A percentile compares a stretch with the other conserved stretches of the same genome.
Evolutionary conservation across 2,888 invertebrate genomes (phyloP).

Genomic region (Epirrhoe tristata): DNA sequence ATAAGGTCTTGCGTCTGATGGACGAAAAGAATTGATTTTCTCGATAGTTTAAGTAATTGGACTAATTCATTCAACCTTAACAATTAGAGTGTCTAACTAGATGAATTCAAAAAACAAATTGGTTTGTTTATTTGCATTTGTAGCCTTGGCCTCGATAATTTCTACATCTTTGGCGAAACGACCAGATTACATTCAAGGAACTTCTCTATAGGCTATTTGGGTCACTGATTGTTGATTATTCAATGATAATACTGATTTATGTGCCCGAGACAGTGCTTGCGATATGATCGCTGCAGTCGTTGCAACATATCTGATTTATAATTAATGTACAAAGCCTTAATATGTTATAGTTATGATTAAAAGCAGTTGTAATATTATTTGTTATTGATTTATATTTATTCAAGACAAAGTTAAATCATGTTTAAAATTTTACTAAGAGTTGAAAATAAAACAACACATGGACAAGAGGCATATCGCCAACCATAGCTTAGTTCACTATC

Average conservation of each 20-base stretch:
- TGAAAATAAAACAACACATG: background rate
- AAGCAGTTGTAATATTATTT: background rate
- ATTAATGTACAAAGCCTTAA: no score
- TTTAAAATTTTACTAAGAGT: constrained; percentile 3
- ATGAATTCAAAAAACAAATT: constrained; percentile 13
- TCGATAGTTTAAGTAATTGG: background rate
- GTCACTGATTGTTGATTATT: constrained; percentile 31
- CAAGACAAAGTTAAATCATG: background rate
- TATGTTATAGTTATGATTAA: no score
- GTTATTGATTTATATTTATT: background rate
- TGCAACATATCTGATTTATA: constrained; percentile 29
- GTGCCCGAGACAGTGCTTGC: constrained; percentile 24
- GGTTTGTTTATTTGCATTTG: constrained; percentile 6
- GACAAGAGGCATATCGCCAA: no score
- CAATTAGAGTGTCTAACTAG: background rate
- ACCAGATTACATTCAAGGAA: constrained; percentile 26
- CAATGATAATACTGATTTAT: constrained; percentile 35
- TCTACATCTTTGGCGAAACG: constrained; percentile 18
- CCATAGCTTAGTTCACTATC: no score
- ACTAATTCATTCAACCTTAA: background rate
- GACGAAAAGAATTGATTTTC: background rate
- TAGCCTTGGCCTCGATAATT: constrained; percentile 23
- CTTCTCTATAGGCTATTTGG: constrained; percentile 27
- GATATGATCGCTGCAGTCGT: constrained; percentile 23
- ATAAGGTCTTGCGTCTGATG: background rate